These are phyloP conservation scores for Microcebus lehilahytsara DNA, from an alignment of 2,113 vertebrate species.

Conservation along the genomic window DNA sequence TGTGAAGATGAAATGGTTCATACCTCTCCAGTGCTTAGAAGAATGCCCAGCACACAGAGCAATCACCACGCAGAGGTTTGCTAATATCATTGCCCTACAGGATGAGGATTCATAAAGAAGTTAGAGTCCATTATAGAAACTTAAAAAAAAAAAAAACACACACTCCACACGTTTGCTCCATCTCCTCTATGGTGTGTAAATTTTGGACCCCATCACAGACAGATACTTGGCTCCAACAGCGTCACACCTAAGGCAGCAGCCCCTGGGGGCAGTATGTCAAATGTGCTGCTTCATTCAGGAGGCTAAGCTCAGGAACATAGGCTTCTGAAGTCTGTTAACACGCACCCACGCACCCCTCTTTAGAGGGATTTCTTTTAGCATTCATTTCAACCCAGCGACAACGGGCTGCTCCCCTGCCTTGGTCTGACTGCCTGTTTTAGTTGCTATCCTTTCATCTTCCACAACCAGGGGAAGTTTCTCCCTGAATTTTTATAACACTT, in stretches of 20 bases:
- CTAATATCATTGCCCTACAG: not conserved
- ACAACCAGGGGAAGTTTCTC: slow-evolving; percentile 29
- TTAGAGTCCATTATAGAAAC: not conserved
- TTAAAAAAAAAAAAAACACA: not conserved
- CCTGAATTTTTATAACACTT: slow-evolving; percentile 57
- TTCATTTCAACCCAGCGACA: slow-evolving; percentile 6
- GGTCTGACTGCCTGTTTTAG: not conserved
- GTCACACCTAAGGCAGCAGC: not conserved
- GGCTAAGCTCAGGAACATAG: not conserved
- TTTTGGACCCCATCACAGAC: not conserved
- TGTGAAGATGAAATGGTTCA: not conserved
- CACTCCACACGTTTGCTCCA: not conserved
- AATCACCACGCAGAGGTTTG: not conserved
- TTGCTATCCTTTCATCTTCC: slow-evolving; percentile 58
- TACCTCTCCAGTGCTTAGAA: not conserved
- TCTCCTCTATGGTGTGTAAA: not conserved
- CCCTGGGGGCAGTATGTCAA: not conserved
- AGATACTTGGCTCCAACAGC: not conserved
- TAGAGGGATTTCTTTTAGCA: not conserved
- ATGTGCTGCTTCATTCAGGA: not conserved
- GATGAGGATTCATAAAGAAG: not conserved
- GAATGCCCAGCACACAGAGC: not conserved
- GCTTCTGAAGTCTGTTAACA: not conserved
- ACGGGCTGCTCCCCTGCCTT: not conserved
- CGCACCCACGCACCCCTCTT: too few relatives aligned